Evolutionary conservation across 2,113 vertebrate genomes (phyloP).

Genomic region (Tamias sibiricus): DNA sequence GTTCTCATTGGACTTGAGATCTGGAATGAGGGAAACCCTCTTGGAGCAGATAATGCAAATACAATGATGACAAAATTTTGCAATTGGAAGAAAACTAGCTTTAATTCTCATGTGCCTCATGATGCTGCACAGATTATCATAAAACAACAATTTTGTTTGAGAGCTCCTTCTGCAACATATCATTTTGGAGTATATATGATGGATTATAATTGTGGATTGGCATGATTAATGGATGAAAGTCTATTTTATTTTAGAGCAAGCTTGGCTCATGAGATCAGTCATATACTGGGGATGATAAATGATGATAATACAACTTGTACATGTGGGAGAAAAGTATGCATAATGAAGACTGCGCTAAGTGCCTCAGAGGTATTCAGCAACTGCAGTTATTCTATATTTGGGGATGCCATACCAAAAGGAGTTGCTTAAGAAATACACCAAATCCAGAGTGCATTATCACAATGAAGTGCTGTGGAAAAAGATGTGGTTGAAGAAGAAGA

Average conservation of each 20-base stretch:
- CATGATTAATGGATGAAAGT: neutral
- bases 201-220: neutral
- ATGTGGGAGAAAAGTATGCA: neutral
- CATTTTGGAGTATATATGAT: neutral
- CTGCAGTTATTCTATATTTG: neutral
- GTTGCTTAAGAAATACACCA: neutral
- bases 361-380: constrained; percentile 21
- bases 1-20: neutral
- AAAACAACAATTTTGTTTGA: neutral
- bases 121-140: neutral
- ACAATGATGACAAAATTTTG: neutral
- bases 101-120: neutral
- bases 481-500: neutral
- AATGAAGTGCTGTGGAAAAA: neutral
- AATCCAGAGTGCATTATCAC: neutral
- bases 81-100: neutral
- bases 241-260: neutral
- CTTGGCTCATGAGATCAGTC: neutral
- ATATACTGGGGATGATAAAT: neutral
- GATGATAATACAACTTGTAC: neutral
- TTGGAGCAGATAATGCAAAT: fast-evolving
- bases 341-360: neutral
- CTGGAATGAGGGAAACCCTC: neutral
- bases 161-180: neutral
- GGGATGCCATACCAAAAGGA: neutral